phyloP scores from a whole-genome alignment of 2,797 vertebrate genomes.

The Sylvilagus floridanus region DNA sequence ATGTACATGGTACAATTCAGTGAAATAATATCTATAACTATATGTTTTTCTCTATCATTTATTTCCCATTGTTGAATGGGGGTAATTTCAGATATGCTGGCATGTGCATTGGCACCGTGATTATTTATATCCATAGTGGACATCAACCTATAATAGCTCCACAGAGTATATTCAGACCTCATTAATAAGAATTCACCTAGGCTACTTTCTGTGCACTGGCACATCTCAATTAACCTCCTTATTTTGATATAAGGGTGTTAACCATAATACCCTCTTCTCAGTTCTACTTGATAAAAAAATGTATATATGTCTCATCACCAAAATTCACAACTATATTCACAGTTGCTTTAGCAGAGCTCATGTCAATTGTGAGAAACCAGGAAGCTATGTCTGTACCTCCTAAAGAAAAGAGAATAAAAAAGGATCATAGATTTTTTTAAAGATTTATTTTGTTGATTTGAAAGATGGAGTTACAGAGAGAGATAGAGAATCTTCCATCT shows the following conservation, averaged over 20 bases:
- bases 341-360: neutral
- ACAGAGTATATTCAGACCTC: neutral
- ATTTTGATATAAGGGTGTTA: neutral
- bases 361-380: neutral
- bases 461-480: too few relatives aligned
- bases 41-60: neutral
- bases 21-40: too few relatives aligned
- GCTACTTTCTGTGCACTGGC: neutral
- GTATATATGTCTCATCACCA: neutral
- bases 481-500: too few relatives aligned
- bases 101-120: neutral
- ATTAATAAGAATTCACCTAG: neutral
- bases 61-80: neutral
- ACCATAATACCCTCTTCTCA: neutral
- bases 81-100: neutral
- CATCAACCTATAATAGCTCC: neutral
- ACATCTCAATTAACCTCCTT: neutral
- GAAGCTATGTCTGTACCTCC: neutral
- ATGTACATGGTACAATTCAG: too few relatives aligned
- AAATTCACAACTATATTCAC: neutral
- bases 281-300: slow-evolving; percentile 8
- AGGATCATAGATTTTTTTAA: too few relatives aligned
- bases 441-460: too few relatives aligned
- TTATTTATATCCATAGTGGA: neutral
- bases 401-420: neutral